Evolutionary conservation across 2,888 invertebrate genomes (phyloP).

Genomic region (Parochlus steinenii): DNA sequence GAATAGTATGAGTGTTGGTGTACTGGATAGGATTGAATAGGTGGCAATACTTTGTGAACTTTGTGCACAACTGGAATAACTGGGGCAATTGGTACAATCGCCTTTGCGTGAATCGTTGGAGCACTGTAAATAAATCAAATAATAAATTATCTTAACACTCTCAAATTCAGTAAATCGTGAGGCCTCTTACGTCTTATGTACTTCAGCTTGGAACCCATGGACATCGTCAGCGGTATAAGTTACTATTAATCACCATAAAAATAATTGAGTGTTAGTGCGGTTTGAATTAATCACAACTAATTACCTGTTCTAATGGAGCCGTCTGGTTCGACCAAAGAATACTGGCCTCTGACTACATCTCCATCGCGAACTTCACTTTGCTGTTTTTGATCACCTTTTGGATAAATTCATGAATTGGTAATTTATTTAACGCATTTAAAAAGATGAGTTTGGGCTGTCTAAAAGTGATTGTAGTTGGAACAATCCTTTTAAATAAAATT

Average conservation of each 20-base stretch:
- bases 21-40: constrained; percentile 14
- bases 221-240: constrained; percentile 30
- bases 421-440: too few relatives aligned
- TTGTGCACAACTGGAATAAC: constrained; percentile 13
- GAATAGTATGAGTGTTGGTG: constrained; percentile 8
- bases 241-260: constrained; percentile 14
- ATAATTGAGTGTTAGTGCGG: not conserved
- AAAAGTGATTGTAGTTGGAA: too few relatives aligned
- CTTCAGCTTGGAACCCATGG: constrained; percentile 18
- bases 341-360: constrained; percentile 31
- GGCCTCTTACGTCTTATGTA: not conserved
- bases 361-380: constrained; percentile 31
- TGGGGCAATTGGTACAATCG: constrained; percentile 15
- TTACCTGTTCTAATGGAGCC: constrained; percentile 31
- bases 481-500: too few relatives aligned
- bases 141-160: constrained; percentile 30
- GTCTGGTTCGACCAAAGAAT: constrained; percentile 31
- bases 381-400: constrained; percentile 30
- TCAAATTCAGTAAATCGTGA: constrained; percentile 22
- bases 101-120: constrained; percentile 23
- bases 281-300: too few relatives aligned
- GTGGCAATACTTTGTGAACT: constrained; percentile 14
- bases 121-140: too few relatives aligned
- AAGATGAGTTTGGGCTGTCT: too few relatives aligned
- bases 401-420: constrained; percentile 28